Evolutionary conservation across 2,888 invertebrate genomes (phyloP).

Genomic region (Liposcelis brunnea): DNA sequence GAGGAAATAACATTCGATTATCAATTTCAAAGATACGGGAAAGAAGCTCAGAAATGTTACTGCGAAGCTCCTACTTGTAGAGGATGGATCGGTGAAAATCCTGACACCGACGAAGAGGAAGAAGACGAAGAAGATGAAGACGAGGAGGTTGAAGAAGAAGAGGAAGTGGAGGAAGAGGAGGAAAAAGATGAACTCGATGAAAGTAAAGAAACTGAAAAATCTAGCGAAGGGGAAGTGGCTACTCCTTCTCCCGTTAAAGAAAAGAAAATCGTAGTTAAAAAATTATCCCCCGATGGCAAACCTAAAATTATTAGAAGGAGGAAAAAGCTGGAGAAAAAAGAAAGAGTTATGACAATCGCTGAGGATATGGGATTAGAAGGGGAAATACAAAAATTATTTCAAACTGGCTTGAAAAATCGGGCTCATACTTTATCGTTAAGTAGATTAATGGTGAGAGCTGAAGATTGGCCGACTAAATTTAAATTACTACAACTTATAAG

Average conservation of each 20-base stretch:
- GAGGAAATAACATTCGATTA: conserved; percentile 99
- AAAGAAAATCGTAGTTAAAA: conserved; percentile 4
- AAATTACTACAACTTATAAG: conserved; percentile 62
- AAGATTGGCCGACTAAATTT: conserved; percentile 48
- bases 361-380: conserved; percentile 50
- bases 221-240: no score
- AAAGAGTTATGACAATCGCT: not conserved
- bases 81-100: conserved; percentile 89
- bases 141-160: conserved; percentile 26
- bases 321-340: not conserved
- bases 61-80: conserved; percentile 81
- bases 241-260: not conserved
- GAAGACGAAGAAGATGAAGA: conserved; percentile 34
- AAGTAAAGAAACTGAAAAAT: no score
- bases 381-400: conserved; percentile 63
- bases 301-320: no score
- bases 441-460: conserved; percentile 82
- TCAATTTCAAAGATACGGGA: conserved; percentile 90
- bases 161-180: conserved; percentile 24
- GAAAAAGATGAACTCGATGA: conserved; percentile 20
- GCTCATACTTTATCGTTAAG: conserved; percentile 77
- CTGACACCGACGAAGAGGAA: conserved; percentile 48
- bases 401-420: conserved; percentile 72
- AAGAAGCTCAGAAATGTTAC: conserved; percentile 89
- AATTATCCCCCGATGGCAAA: no score